Conservation (phyloP, 2,797 vertebrate species). For the Melanotaenia maccullochi region DNA sequence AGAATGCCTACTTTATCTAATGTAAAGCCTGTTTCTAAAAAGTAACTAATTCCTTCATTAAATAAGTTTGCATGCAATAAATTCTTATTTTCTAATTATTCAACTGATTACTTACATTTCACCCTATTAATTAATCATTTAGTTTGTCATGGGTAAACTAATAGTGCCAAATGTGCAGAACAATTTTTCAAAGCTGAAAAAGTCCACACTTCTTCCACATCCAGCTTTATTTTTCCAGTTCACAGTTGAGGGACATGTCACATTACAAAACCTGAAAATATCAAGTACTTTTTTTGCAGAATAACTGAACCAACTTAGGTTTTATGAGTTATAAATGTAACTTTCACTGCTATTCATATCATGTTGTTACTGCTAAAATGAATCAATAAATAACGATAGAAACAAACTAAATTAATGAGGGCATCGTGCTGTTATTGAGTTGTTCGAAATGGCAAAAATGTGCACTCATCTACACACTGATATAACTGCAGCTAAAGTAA, state of each 20-base stretch:
- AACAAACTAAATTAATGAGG: constrained; percentile 18
- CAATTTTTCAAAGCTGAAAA: neutral
- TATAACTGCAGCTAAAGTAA: constrained; percentile 49
- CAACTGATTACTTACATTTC: no score
- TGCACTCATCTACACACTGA: constrained; percentile 31
- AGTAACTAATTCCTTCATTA: neutral
- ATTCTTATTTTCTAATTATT: no score
- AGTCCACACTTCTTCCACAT: neutral
- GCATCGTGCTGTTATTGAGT: constrained; percentile 6
- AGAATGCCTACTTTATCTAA: constrained; percentile 2
- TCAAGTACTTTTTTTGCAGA: neutral
- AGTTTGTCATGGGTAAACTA: neutral
- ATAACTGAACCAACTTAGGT: neutral
- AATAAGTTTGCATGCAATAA: neutral
- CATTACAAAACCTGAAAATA: neutral
- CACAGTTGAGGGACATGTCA: no score
- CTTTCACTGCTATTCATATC: neutral
- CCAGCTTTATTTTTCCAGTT: no score
- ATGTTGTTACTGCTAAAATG: neutral
- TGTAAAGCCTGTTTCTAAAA: neutral
- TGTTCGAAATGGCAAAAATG: constrained; percentile 21
- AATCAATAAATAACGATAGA: neutral
- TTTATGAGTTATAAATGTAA: neutral
- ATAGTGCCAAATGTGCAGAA: neutral
- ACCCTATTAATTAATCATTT: neutral